Base-by-base conservation (phyloP, 2,797 vertebrate genomes). In the Hypotaenidia philippensis region DNA sequence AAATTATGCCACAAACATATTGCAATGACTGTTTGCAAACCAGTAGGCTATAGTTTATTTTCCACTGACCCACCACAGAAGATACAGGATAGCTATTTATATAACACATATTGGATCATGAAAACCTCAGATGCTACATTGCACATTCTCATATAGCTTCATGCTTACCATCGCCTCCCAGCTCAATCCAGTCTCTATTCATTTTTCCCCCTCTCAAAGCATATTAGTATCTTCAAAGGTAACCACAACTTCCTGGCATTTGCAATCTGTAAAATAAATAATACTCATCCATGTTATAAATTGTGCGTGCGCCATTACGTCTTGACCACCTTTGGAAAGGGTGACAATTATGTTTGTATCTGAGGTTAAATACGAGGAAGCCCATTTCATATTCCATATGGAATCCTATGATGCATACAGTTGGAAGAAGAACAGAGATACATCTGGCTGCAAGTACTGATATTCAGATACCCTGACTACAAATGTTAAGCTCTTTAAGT, bases 181-280 rank as follows among this genome's bases (percentile, higher is more conserved):
- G 53, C 74, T 59, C 0, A 0, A 88, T 59, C 44, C 31, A 40
- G 2, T 64, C 44, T 63, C 41, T 78, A 12, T 29, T 65, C 1
- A 2, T 56, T 82, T 71, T 82, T 82, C 18, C 36, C 31, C 22
- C 22, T 75, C 57, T 75, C 49, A 75, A 57, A 91, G 61, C 49
- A 31, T 36, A 82, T 31, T 22, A 49, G 29, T 69, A 79, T 41
- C 75, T 89, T 95, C 89, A 96, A 96, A 79, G 41, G 49, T 29
- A 96, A 87, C 94, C 94, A 93, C 89, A 94, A 64, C 59, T 92
- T 96, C 91, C 68, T 94, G 89, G 11, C 31, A 50, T 65, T 20
- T 4, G 25, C 52, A 63, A 4, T 36, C 59, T 31, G 47, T 63
- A 49, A 72, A 83, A 55, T 69, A 80, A 64, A 49, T 44, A 38